phyloP scores from a whole-genome alignment of 2,888 invertebrate species.

The Oligia latruncula region DNA sequence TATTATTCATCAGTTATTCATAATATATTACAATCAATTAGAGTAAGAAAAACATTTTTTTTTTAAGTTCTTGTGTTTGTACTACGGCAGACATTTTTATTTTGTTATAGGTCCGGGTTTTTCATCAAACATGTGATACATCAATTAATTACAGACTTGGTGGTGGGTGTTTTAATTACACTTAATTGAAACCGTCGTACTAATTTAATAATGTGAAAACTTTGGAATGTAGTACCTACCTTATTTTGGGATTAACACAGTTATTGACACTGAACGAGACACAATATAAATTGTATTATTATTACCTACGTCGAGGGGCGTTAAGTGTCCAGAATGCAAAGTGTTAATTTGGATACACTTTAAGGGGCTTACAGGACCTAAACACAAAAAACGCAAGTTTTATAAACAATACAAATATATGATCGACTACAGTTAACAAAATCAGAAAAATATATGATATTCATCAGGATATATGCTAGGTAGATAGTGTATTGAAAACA shows the following conservation, averaged over 20 bases:
- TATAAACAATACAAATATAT: too few relatives aligned
- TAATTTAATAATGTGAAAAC: constrained; percentile 18
- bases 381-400: too few relatives aligned
- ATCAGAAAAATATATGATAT: too few relatives aligned
- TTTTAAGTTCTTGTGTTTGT: background rate
- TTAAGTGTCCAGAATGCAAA: too few relatives aligned
- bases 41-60: background rate
- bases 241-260: background rate
- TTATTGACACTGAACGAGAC: too few relatives aligned
- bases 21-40: too few relatives aligned
- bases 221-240: background rate
- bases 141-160: constrained; percentile 12
- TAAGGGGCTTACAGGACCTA: too few relatives aligned
- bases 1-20: background rate
- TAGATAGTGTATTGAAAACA: too few relatives aligned
- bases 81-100: background rate
- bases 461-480: too few relatives aligned
- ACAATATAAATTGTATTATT: too few relatives aligned
- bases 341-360: background rate
- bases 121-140: background rate
- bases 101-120: background rate
- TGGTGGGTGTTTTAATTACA: constrained; percentile 7
- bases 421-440: too few relatives aligned
- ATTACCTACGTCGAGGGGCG: too few relatives aligned
- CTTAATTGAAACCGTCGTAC: constrained; percentile 7